Base-by-base conservation (phyloP, 2,797 vertebrate genomes). In the Melanotaenia trifasciata region DNA sequence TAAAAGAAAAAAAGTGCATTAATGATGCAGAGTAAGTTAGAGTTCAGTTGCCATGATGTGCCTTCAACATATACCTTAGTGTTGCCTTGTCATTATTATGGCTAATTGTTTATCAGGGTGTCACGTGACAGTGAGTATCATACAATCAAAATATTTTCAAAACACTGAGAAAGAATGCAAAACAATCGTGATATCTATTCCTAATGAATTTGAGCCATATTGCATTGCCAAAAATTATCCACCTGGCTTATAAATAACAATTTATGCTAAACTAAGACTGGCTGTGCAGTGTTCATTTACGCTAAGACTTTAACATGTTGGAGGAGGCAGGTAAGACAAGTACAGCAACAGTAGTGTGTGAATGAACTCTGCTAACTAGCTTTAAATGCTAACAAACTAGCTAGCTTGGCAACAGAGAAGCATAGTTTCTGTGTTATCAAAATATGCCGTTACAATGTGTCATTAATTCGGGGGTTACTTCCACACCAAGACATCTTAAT, bases 351-450 rank as follows among this genome's bases (percentile, higher is more conserved):
- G 28, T 9, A 22, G 32, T 33, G 32, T 32, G 61, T 45, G 80
- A 61, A 0, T 67, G 33, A 66, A 61, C 58, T 58, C 18, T 14
- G 79, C 74, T 76, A 80, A 45, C 58, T 66, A 72, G n/a, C 70
- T 72, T 72, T 2, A 2, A 0, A 7, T 58, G 61, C 69, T 57
- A 71, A 57, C 51, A 26, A 12, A 26, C 7, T 51, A 35, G 58
- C 76, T 50, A 57, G 10, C 60, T 72, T 65, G 24, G 47, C 10
- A 51, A 36, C 22, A 35, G 47, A 30, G 64, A 74, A 83, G 79
- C 78, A 76, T 22, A 58, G 45, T 62, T 2, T 53, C 14, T 22
- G 62, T 18, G 3, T 33, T 38, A 47, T 8, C 4, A 50, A 4
- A 64, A 24, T 4, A 33, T 1, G 13, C 16, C 13, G 0, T 64